These are phyloP conservation scores for Athene cunicularia DNA, from an alignment of 2,113 vertebrate species.

Conservation along the genomic window DNA sequence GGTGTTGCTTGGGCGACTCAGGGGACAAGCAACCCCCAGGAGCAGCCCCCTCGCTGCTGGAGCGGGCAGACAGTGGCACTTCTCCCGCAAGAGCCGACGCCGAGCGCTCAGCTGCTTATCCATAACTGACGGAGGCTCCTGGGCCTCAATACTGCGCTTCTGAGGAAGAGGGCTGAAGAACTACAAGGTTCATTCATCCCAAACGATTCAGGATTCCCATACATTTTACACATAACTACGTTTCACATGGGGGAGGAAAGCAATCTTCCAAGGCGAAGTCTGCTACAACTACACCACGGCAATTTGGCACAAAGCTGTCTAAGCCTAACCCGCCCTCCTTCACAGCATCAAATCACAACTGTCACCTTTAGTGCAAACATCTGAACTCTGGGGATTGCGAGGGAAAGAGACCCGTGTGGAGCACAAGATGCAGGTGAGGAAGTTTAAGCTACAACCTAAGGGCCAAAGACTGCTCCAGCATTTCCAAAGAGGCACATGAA, in stretches of 20 bases:
- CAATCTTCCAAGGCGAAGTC: neutral
- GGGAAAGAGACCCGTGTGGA: neutral
- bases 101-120: neutral
- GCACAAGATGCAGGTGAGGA: accelerated
- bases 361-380: neutral
- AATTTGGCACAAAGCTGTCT: neutral
- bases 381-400: accelerated
- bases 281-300: accelerated
- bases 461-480: neutral
- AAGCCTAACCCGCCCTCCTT: neutral
- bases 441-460: neutral
- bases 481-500: neutral
- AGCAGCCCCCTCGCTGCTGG: neutral
- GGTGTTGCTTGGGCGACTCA: neutral
- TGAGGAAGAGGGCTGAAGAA: neutral
- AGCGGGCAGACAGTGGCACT: accelerated
- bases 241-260: neutral
- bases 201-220: accelerated
- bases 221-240: accelerated
- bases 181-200: neutral
- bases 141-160: accelerated
- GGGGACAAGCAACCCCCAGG: neutral
- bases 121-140: accelerated
- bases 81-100: neutral
- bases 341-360: neutral